Percentiles rank a stretch among this genome's conserved stretches.
Conservation (phyloP, 2,888 invertebrate species). For the Rhyacophila evoluta region DNA sequence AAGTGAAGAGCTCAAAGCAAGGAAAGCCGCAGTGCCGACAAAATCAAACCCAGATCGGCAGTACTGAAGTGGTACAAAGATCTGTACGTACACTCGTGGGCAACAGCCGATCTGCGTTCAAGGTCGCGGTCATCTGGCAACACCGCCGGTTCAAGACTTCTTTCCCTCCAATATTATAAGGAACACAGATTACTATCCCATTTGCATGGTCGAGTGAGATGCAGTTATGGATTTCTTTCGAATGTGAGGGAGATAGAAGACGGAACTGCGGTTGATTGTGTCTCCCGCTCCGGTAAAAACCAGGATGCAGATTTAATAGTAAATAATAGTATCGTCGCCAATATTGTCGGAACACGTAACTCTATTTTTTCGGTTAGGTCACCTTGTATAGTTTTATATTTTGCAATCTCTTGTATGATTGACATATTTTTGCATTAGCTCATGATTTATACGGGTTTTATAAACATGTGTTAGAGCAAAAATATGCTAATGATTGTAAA, state of each 20-base stretch:
- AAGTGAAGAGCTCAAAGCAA: neutral
- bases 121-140: conserved; percentile 52
- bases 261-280: neutral
- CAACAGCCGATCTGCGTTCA: conserved; percentile 28
- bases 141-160: conserved; percentile 40
- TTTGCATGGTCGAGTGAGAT: conserved; percentile 7
- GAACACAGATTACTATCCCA: conserved; percentile 32
- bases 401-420: too few relatives aligned
- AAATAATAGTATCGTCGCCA: too few relatives aligned
- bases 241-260: neutral
- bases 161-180: conserved; percentile 37
- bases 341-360: too few relatives aligned
- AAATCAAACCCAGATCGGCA: neutral
- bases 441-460: too few relatives aligned
- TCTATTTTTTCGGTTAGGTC: too few relatives aligned
- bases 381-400: too few relatives aligned
- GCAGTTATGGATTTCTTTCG: neutral
- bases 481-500: too few relatives aligned
- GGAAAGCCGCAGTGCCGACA: neutral
- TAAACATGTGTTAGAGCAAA: too few relatives aligned
- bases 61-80: neutral
- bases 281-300: neutral
- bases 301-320: neutral
- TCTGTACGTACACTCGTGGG: neutral
- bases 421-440: too few relatives aligned